Conservation (phyloP, 2,888 invertebrate species). For the Epsilonema sp. region DNA sequence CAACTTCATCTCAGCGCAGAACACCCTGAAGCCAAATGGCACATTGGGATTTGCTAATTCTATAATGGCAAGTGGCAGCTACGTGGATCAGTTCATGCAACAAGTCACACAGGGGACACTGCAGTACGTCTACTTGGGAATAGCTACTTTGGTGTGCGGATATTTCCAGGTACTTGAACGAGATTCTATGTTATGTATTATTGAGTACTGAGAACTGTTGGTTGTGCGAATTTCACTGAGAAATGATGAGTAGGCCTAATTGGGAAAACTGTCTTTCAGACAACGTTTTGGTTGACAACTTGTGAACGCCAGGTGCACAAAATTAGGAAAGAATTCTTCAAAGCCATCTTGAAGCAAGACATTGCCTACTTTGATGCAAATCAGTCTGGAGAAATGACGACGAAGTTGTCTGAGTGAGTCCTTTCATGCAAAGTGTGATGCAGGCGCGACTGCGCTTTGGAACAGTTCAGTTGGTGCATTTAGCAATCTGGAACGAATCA, state of each 20-base stretch:
- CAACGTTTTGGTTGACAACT: conserved; percentile 30
- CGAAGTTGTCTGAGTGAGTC: conserved; percentile 36
- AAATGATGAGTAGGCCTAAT: too few species aligned
- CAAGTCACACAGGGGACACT: conserved; percentile 12
- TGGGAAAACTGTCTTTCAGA: too few species aligned
- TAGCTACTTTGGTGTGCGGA: conserved; percentile 14
- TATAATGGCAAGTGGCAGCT: too few species aligned
- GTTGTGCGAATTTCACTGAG: not conserved
- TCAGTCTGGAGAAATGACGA: conserved; percentile 35
- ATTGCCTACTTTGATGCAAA: conserved; percentile 34
- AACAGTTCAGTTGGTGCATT: too few species aligned
- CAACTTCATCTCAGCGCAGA: conserved; percentile 1
- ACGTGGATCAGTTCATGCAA: not conserved
- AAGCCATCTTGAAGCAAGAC: conserved; percentile 31
- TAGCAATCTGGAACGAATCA: conserved; percentile 22
- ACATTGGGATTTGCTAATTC: not conserved
- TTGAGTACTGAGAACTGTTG: too few species aligned
- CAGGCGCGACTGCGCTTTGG: too few species aligned
- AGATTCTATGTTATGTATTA: too few species aligned
- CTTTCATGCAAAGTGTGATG: not conserved
- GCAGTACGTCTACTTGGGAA: conserved; percentile 16
- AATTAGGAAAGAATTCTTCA: conserved; percentile 33
- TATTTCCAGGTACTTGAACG: conserved; percentile 14
- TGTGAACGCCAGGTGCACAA: conserved; percentile 35
- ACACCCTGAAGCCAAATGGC: too few species aligned